A percentile compares a stretch with the other conserved stretches of the same genome.
phyloP scores from a whole-genome alignment of 2,113 vertebrate genomes.

The Pseudopipra pipra region DNA sequence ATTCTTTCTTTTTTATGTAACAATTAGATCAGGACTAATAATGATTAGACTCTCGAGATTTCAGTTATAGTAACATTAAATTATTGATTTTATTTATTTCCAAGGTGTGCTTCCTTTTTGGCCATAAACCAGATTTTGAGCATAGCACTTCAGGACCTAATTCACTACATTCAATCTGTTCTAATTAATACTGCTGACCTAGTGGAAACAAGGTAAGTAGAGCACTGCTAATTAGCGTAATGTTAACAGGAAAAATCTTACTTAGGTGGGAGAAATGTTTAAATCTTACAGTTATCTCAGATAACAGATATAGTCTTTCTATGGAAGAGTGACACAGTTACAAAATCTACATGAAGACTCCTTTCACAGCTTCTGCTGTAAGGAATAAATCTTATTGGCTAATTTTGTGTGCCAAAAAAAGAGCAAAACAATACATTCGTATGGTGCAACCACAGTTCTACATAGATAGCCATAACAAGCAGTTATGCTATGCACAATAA shows the following conservation, averaged over 20 bases:
- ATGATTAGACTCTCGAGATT: background rate
- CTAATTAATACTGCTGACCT: constrained; percentile 45
- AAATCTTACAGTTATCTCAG: background rate
- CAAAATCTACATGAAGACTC: background rate
- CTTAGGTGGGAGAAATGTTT: background rate
- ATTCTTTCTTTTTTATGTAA: background rate
- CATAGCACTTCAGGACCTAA: background rate
- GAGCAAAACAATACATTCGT: rapidly evolving
- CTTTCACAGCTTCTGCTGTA: background rate
- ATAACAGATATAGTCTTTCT: background rate
- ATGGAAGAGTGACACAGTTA: background rate
- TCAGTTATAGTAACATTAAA: background rate
- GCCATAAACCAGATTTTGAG: background rate
- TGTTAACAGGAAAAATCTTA: background rate
- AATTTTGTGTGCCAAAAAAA: background rate
- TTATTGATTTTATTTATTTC: background rate
- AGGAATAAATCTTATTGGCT: background rate
- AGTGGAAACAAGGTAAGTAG: constrained; percentile 38
- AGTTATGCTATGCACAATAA: background rate
- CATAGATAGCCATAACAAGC: background rate
- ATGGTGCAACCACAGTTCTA: background rate
- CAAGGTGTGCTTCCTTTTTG: background rate
- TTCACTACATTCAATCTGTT: constrained; percentile 10
- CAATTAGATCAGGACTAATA: background rate
- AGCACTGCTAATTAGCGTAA: constrained; percentile 46